Percentiles rank a stretch among this genome's conserved stretches.
phyloP scores from a whole-genome alignment of 2,113 vertebrate species.

The Charina bottae region DNA sequence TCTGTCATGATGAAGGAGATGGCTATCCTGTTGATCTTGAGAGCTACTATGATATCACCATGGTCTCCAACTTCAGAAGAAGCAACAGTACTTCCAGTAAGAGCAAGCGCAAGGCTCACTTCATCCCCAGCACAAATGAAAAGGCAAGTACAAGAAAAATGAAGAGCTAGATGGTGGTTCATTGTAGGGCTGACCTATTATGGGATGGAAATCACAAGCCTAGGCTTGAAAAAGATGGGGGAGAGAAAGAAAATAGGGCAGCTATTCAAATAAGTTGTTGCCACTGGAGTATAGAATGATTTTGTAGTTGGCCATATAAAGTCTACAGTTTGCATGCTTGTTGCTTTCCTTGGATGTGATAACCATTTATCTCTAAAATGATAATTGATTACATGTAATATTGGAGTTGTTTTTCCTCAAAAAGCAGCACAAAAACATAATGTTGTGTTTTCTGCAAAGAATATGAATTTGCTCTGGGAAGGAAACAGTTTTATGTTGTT shows the following conservation, averaged over 20 bases:
- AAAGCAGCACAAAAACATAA: background rate
- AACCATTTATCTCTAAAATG: background rate
- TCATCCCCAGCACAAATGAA: constrained; percentile 42
- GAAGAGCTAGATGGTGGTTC: background rate
- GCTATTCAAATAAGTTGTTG: background rate
- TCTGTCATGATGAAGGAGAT: constrained; percentile 56
- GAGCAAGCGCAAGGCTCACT: constrained; percentile 54
- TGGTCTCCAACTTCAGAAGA: constrained; percentile 60
- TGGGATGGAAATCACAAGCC: background rate
- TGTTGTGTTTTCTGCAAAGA: background rate
- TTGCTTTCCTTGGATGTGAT: background rate
- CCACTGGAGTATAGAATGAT: background rate
- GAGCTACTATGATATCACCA: constrained; percentile 47
- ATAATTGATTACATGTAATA: background rate
- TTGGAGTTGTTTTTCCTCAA: background rate
- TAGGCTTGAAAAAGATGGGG: background rate
- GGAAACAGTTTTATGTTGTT: background rate
- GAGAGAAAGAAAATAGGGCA: background rate
- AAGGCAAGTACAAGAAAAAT: constrained; percentile 64
- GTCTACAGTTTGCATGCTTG: background rate
- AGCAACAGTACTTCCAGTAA: constrained; percentile 59
- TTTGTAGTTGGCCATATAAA: background rate
- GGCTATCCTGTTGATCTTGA: constrained; percentile 3
- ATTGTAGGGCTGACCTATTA: background rate
- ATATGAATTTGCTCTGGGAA: background rate